Evolutionary conservation across 2,113 vertebrate genomes (phyloP), one percentile per base, ranked within the genome.

Genomic region (Riparia riparia): DNA sequence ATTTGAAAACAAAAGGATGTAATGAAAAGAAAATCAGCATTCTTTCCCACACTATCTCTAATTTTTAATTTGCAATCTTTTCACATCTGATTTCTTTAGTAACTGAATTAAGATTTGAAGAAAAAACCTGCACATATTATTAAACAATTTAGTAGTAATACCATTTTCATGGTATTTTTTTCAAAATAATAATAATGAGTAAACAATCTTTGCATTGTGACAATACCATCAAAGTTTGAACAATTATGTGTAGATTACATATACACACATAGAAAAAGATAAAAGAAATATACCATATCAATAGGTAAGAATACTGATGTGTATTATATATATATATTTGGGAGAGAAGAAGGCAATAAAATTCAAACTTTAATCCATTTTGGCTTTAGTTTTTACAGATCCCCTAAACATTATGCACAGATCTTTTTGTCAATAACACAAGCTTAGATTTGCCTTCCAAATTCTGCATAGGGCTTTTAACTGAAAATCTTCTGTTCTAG

Each of bases 111-210:
- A 70, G 17, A 72, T 72, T 39, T 72, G 22, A 72, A 77, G 8
- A 29, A 72, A 70, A 18, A 14, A 14, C 0, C 0, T 4, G 3
- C 11, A 34, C 7, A 45, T 2, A 47, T 60, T 58, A 83, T 58
- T n/a, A 68, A 51, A 60, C 49, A 1, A 81, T 51, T 84, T 61
- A 65, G 32, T 22, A 37, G 9, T 24, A 61, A 73, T 16, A 44
- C 12, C 8, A 57, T 76, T 79, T 60, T 57, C 4, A 31, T 25
- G 34, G 4, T 12, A 28, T 24, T 83, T 89, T 89, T 70, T 89
- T 34, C 31, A 70, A 91, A 79, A 54, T 54, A 83, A n/a, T 79
- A 49, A 42, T 42, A 71, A 51, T 61, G 18, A 31, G 3, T 26
- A 49, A 6, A 13, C 18, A 86, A 45, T 7, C 17, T 34, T 31